These are phyloP conservation scores for Delichon dasypus DNA, from an alignment of 2,797 vertebrate genomes.

Conservation along the genomic window DNA sequence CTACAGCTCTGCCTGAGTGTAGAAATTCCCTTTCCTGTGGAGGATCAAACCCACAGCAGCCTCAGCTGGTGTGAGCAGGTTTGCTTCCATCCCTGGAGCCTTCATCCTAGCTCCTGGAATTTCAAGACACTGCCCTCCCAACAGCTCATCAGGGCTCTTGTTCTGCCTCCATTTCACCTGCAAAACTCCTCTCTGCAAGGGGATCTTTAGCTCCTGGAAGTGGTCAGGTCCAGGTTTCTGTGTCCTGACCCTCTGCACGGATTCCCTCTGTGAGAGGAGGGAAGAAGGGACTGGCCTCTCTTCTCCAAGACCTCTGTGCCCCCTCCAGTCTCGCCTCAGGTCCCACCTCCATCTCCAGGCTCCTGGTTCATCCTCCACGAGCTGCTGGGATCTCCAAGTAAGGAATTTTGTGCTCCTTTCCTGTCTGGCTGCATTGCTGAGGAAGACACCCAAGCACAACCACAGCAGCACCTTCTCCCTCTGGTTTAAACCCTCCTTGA, in stretches of 20 bases:
- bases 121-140: neutral
- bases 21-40: neutral
- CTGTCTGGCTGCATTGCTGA: neutral
- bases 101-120: neutral
- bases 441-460: neutral
- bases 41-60: neutral
- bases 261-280: neutral
- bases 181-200: neutral
- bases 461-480: neutral
- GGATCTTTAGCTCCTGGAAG: neutral
- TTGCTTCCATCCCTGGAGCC: neutral
- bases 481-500: neutral
- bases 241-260: neutral
- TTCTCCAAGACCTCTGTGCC: neutral
- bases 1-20: neutral
- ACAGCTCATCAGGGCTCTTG: neutral
- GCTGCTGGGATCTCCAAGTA: neutral
- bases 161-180: neutral
- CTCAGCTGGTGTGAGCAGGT: neutral
- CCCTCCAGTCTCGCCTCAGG: neutral
- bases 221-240: neutral
- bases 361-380: neutral
- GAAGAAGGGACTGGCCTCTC: neutral
- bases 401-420: neutral
- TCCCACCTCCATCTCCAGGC: neutral